A percentile compares a stretch with the other conserved stretches of the same genome.
These are phyloP conservation scores for Drosophila leonis DNA, from an alignment of 2,888 invertebrate genomes.

Conservation along the genomic window DNA sequence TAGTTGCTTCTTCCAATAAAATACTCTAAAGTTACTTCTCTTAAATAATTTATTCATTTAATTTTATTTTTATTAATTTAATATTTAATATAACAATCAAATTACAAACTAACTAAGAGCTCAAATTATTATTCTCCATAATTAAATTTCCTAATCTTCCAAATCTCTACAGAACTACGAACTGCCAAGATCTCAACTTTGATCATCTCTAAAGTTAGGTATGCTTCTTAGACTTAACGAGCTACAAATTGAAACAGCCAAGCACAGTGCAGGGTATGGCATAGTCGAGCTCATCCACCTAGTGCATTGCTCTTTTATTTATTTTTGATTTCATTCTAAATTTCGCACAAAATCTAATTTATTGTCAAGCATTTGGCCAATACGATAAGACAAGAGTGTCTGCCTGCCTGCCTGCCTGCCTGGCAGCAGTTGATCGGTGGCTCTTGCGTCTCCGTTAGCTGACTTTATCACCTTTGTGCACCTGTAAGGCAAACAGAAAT, in stretches of 20 bases:
- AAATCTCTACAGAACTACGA: neutral
- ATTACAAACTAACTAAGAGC: too few species aligned
- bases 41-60: too few species aligned
- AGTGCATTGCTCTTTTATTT: neutral
- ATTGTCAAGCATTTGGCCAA: conserved; percentile 70
- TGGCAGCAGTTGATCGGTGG: neutral
- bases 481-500: conserved; percentile 56
- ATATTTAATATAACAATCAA: too few species aligned
- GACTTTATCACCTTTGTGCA: conserved; percentile 62
- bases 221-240: too few species aligned
- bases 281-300: neutral
- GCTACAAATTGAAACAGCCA: too few species aligned
- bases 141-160: neutral
- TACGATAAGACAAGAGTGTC: conserved; percentile 64
- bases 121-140: too few species aligned
- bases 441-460: conserved; percentile 33
- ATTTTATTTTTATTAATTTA: too few species aligned
- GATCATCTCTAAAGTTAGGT: too few species aligned
- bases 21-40: too few species aligned
- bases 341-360: conserved; percentile 77
- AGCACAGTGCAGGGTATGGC: neutral
- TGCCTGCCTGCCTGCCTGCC: neutral
- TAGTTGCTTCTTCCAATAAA: too few species aligned
- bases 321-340: conserved; percentile 28
- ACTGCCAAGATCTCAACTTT: neutral